Evolutionary conservation across 1,140 invertebrate genomes (phyloP).

Genomic region (Heliconius congener): DNA sequence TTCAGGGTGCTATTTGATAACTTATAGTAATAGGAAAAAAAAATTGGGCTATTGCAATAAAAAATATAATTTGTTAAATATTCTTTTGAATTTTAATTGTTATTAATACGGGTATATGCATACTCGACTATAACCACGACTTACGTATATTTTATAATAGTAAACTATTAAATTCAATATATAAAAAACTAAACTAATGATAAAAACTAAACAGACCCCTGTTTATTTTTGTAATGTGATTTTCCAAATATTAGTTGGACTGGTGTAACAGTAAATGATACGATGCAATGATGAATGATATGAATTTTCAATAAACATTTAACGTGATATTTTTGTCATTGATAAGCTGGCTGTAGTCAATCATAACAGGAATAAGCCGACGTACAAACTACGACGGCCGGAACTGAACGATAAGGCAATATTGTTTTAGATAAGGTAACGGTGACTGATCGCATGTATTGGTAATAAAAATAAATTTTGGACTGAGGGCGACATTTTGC

Average conservation of each 20-base stretch:
- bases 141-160: too few species aligned
- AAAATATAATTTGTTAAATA: too few species aligned
- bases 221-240: neutral
- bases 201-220: too few species aligned
- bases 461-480: conserved; percentile 11
- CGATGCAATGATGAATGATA: too few species aligned
- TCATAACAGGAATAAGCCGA: conserved; percentile 53
- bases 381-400: conserved; percentile 46
- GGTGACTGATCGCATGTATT: conserved; percentile 3
- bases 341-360: conserved; percentile 37
- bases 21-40: neutral
- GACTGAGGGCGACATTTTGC: conserved; percentile 33
- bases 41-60: too few species aligned
- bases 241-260: neutral
- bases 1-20: neutral
- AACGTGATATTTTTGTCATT: neutral
- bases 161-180: too few species aligned
- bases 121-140: too few species aligned
- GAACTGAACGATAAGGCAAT: conserved; percentile 39
- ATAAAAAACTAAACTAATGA: too few species aligned
- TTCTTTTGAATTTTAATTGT: too few species aligned
- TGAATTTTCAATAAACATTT: neutral
- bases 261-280: neutral
- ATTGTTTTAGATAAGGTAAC: conserved; percentile 39
- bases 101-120: too few species aligned